A percentile compares a stretch with the other conserved stretches of the same genome.
Evolutionary conservation across 2,113 vertebrate species (phyloP).

Genomic region (Catharus minimus): DNA sequence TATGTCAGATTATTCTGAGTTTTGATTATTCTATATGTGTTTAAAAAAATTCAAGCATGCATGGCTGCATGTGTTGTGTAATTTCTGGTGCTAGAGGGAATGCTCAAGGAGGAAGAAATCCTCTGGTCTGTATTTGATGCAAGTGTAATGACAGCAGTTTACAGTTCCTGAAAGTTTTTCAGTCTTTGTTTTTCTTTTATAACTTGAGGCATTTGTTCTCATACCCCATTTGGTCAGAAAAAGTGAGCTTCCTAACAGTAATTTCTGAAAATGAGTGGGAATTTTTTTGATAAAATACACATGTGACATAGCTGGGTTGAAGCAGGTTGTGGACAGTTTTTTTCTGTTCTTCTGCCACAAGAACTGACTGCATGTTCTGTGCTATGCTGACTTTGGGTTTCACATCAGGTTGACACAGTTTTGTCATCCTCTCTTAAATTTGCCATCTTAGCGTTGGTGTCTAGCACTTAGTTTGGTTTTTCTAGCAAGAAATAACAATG

Average conservation of each 20-base stretch:
- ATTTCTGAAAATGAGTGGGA: not conserved
- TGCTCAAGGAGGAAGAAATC: not conserved
- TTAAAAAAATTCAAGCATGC: not conserved
- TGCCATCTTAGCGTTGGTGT: not conserved
- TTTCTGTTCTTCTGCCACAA: not conserved
- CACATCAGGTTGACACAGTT: not conserved
- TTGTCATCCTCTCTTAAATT: not conserved
- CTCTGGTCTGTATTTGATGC: not conserved
- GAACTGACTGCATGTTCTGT: not conserved
- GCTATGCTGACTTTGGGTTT: not conserved
- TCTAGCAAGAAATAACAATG: not conserved
- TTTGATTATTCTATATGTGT: not conserved
- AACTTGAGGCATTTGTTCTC: conserved; percentile 20
- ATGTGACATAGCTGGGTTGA: not conserved
- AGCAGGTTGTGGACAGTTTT: not conserved
- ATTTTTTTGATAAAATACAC: not conserved
- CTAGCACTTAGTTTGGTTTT: not conserved
- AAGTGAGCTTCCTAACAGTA: not conserved
- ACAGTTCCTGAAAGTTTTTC: not conserved
- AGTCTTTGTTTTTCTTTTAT: conserved; percentile 20
- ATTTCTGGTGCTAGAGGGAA: not conserved
- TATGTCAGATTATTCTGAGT: not conserved
- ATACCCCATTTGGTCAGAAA: not conserved
- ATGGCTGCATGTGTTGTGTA: not conserved
- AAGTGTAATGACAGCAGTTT: not conserved